Conservation (phyloP, 2,888 invertebrate genomes). For the Eustalomyia histrio region DNA sequence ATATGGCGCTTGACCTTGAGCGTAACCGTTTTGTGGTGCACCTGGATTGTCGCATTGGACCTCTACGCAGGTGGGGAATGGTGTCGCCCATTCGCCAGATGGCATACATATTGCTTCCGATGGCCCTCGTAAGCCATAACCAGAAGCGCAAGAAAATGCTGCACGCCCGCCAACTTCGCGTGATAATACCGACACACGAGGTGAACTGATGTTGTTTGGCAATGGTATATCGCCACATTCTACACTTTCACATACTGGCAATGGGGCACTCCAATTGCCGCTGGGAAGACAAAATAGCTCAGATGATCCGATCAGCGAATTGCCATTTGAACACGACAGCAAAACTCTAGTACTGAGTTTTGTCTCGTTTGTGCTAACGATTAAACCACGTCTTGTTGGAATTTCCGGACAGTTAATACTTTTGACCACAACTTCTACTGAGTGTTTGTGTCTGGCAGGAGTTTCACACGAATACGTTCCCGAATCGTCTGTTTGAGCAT, state of each 20-base stretch:
- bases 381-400: constrained; percentile 86
- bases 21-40: constrained; percentile 88
- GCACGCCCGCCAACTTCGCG: constrained; percentile 90
- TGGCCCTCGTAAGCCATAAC: constrained; percentile 87
- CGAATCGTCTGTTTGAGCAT: constrained; percentile 90
- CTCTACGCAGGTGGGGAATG: constrained; percentile 89
- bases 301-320: constrained; percentile 88
- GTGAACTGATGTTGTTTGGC: constrained; percentile 82
- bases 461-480: constrained; percentile 92
- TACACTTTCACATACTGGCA: constrained; percentile 91
- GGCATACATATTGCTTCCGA: constrained; percentile 88
- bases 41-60: constrained; percentile 89
- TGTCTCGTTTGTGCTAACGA: constrained; percentile 86
- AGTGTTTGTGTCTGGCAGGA: constrained; percentile 89
- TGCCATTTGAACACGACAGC: constrained; percentile 89
- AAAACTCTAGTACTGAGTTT: constrained; percentile 87
- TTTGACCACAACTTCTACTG: constrained; percentile 89
- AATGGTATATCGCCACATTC: constrained; percentile 88
- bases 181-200: constrained; percentile 87
- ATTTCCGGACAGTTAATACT: constrained; percentile 90
- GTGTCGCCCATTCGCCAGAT: constrained; percentile 89
- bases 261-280: constrained; percentile 91
- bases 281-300: constrained; percentile 89
- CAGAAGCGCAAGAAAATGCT: constrained; percentile 88
- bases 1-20: constrained; percentile 88